Evolutionary conservation across 2,113 vertebrate genomes (phyloP).

Genomic region (zebrafish (Danio rerio)): GRCz12tu NC_133195.1:52592001-52592500

Average conservation of each 20-base stretch:
- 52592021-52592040: conserved; percentile 47
- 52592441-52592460: too few relatives aligned
- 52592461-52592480: too few relatives aligned
- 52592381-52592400: too few relatives aligned
- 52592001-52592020: not conserved
- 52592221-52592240: conserved; percentile 38
- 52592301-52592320: too few relatives aligned
- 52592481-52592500: too few relatives aligned
- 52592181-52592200: conserved; percentile 18
- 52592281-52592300: too few relatives aligned
- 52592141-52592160: conserved; percentile 54
- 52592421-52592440: too few relatives aligned
- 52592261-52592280: too few relatives aligned
- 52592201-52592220: conserved; percentile 15
- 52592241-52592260: not conserved
- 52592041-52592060: conserved; percentile 8
- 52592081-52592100: conserved; percentile 51
- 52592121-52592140: conserved; percentile 57
- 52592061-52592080: conserved; percentile 30
- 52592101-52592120: conserved; percentile 50
- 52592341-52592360: too few relatives aligned
- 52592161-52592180: conserved; percentile 34
- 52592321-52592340: too few relatives aligned
- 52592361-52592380: too few relatives aligned
- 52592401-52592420: too few relatives aligned